Evolutionary conservation across 2,113 vertebrate species (phyloP).

Genomic region (Eulemur rufifrons): DNA sequence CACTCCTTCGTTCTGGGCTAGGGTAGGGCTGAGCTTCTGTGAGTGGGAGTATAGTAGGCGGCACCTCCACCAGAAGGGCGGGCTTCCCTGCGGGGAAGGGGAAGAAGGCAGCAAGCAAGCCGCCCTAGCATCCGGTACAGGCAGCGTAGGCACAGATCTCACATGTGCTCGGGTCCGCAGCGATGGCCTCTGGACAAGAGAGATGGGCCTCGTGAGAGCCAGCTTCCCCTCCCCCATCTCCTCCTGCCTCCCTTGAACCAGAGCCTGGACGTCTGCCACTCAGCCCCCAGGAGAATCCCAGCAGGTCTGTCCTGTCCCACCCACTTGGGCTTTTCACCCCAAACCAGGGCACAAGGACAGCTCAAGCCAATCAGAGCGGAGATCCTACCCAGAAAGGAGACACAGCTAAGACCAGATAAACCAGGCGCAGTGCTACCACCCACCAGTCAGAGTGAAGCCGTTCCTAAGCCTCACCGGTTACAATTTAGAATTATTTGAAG

Average conservation of each 20-base stretch:
- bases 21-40: not conserved
- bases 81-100: not conserved
- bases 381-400: not conserved
- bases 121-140: conserved; percentile 84
- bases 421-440: accelerated
- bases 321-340: not conserved
- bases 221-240: not conserved
- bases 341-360: not conserved
- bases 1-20: not conserved
- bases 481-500: not conserved
- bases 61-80: not conserved
- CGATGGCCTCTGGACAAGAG: conserved; percentile 80
- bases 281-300: not conserved
- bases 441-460: accelerated
- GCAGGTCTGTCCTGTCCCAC: not conserved
- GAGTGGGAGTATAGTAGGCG: accelerated
- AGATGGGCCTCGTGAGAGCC: not conserved
- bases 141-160: conserved; percentile 88
- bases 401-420: not conserved
- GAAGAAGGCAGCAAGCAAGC: not conserved
- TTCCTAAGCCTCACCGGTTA: not conserved
- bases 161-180: conserved; percentile 75
- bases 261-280: not conserved
- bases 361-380: not conserved
- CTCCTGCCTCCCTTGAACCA: not conserved